Conservation (phyloP, 1,140 invertebrate species). For the Achatina immaculata region DNA sequence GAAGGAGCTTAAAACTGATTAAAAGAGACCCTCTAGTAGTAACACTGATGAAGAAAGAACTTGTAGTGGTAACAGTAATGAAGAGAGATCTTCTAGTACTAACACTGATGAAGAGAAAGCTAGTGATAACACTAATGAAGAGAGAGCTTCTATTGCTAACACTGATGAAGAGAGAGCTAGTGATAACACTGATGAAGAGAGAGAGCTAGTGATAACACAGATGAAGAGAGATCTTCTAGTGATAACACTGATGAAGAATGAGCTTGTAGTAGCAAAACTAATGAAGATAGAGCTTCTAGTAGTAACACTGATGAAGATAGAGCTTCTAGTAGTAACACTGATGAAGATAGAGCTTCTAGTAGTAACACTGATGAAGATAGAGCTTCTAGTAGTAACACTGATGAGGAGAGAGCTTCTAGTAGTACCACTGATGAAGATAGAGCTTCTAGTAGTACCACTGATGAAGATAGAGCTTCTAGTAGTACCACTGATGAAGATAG, state of each 20-base stretch:
- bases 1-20: background rate
- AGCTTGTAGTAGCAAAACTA: background rate
- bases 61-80: background rate
- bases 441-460: too few species aligned
- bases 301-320: background rate
- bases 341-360: background rate
- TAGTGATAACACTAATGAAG: too few species aligned
- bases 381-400: too few species aligned
- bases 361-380: too few species aligned
- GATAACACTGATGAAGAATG: too few species aligned
- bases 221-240: background rate
- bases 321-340: background rate
- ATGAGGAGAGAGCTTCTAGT: too few species aligned
- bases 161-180: too few species aligned
- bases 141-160: too few species aligned
- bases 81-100: background rate
- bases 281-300: background rate
- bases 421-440: too few species aligned
- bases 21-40: background rate
- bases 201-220: background rate
- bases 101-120: too few species aligned
- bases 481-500: too few species aligned
- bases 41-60: background rate
- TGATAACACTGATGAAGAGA: background rate
- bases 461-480: too few species aligned